Conservation (phyloP, 2,888 invertebrate species). For the Pachliopta kotzebuea region DNA sequence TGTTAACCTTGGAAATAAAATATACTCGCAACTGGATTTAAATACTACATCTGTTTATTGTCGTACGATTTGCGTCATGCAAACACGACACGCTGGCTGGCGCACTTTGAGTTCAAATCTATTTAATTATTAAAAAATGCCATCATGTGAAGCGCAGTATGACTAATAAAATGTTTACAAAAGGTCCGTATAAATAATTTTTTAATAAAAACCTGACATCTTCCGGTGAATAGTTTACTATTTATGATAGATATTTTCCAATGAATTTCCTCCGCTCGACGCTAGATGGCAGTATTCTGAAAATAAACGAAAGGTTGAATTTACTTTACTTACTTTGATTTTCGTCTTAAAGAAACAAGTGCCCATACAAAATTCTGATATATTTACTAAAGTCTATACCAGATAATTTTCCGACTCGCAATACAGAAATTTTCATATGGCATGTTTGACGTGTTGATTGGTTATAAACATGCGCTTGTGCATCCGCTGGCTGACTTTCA, state of each 20-base stretch:
- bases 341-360: too few relatives aligned
- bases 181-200: too few relatives aligned
- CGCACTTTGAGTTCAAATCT: conserved; percentile 17
- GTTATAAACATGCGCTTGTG: conserved; percentile 14
- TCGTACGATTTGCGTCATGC: conserved; percentile 42
- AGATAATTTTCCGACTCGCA: conserved; percentile 9
- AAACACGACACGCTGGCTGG: conserved; percentile 42
- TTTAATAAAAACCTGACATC: not conserved
- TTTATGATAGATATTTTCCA: not conserved
- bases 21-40: not conserved
- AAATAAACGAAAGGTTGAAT: not conserved
- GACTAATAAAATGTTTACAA: too few relatives aligned
- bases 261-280: not conserved
- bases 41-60: conserved; percentile 40
- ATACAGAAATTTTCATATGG: conserved; percentile 19
- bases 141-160: too few relatives aligned
- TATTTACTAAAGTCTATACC: not conserved
- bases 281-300: not conserved
- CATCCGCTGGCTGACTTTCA: conserved; percentile 15
- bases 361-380: too few relatives aligned
- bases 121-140: not conserved
- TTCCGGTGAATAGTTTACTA: not conserved
- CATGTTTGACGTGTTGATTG: conserved; percentile 24
- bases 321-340: too few relatives aligned
- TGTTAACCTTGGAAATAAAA: conserved; percentile 14